Evolutionary conservation across 1,140 invertebrate species (phyloP).

Genomic region (Pararge aegeria): DNA sequence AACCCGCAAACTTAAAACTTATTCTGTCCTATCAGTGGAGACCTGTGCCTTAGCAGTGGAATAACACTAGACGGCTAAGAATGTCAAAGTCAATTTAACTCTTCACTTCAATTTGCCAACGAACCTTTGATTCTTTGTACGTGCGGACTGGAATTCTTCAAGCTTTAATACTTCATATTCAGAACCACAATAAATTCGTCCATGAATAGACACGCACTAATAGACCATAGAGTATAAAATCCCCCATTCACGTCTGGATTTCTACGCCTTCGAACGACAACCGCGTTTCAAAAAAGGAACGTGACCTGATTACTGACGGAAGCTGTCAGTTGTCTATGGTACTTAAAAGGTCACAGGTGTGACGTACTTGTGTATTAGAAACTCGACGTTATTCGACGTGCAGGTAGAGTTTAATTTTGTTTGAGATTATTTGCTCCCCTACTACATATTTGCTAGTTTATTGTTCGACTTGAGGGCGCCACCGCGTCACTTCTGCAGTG

Average conservation of each 20-base stretch:
- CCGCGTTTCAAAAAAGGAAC: constrained; percentile 71
- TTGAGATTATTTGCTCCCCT: constrained; percentile 27
- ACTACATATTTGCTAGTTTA: constrained; percentile 42
- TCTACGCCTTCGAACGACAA: constrained; percentile 47
- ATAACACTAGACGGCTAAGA: no score
- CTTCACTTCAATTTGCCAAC: no score
- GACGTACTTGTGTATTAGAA: constrained; percentile 8
- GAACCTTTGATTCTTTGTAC: background rate
- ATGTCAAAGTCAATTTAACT: no score
- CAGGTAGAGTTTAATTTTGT: constrained; percentile 31
- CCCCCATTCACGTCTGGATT: constrained; percentile 51
- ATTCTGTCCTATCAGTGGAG: no score
- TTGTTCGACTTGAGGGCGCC: constrained; percentile 47
- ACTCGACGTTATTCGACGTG: constrained; percentile 36
- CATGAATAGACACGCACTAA: constrained; percentile 36
- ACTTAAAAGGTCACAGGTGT: constrained; percentile 56
- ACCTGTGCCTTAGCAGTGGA: no score
- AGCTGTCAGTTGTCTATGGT: constrained; percentile 62
- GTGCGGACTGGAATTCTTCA: background rate
- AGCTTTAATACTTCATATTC: constrained; percentile 19
- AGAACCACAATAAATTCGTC: constrained; percentile 34
- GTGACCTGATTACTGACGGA: constrained; percentile 77
- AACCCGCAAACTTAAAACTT: no score
- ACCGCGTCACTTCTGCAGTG: constrained; percentile 45
- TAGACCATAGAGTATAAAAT: constrained; percentile 38